Evolutionary conservation across 2,113 vertebrate species (phyloP).

Genomic region (Vanacampus margaritifer): DNA sequence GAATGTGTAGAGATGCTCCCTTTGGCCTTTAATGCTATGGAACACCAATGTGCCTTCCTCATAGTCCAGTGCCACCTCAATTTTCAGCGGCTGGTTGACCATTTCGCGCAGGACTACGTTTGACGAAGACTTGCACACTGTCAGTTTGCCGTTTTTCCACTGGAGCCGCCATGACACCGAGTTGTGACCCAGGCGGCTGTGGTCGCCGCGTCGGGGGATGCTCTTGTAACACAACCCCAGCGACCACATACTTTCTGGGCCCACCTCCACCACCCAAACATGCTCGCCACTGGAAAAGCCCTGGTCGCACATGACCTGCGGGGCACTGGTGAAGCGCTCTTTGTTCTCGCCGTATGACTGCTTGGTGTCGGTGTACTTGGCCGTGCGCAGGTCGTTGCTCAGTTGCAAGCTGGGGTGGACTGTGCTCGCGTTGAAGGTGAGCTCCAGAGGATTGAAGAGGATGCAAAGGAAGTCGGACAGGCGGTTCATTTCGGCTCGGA

Average conservation of each 20-base stretch:
- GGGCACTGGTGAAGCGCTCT: constrained; percentile 51
- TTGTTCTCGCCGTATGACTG: constrained; percentile 49
- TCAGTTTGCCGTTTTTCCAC: constrained; percentile 71
- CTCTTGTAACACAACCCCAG: constrained; percentile 65
- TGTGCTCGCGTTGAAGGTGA: constrained; percentile 60
- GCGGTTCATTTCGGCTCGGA: constrained; percentile 53
- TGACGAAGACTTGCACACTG: constrained; percentile 55
- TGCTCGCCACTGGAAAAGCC: constrained; percentile 61
- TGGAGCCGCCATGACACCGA: constrained; percentile 68
- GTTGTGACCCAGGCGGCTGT: constrained; percentile 69
- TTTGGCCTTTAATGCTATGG: constrained; percentile 49
- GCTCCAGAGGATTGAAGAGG: constrained; percentile 63
- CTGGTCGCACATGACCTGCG: constrained; percentile 66
- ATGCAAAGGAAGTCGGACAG: constrained; percentile 54
- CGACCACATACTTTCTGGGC: constrained; percentile 60
- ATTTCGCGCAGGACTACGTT: constrained; percentile 39
- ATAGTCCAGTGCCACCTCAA: constrained; percentile 64
- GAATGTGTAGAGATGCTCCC: constrained; percentile 69
- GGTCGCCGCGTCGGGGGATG: constrained; percentile 63
- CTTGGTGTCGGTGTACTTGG: constrained; percentile 52
- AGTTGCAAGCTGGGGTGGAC: constrained; percentile 57
- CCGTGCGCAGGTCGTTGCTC: constrained; percentile 60
- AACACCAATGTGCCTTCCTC: constrained; percentile 59
- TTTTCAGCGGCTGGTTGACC: constrained; percentile 21
- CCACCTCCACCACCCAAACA: constrained; percentile 67